Evolutionary conservation across 2,888 invertebrate genomes (phyloP).

Genomic region (Heterodera filipjevi): DNA sequence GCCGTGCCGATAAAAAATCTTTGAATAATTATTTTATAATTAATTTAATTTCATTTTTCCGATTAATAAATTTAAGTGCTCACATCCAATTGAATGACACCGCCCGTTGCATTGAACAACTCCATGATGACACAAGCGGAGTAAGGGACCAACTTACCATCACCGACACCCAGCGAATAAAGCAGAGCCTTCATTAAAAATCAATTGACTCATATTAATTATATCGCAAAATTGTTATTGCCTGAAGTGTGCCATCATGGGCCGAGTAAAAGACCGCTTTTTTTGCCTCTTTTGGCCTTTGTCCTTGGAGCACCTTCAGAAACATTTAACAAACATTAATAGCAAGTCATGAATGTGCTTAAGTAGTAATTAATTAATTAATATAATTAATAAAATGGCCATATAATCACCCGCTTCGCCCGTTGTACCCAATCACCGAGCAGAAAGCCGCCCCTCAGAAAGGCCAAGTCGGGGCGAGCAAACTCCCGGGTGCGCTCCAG

Average conservation of each 20-base stretch:
- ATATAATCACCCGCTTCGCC: constrained; percentile 43
- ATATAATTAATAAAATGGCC: not conserved
- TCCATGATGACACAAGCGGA: constrained; percentile 54
- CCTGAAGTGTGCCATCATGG: constrained; percentile 55
- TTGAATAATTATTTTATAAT: no score
- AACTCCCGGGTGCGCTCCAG: constrained; percentile 34
- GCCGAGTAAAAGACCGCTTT: constrained; percentile 32
- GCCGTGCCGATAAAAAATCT: constrained; percentile 17
- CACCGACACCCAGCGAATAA: constrained; percentile 45
- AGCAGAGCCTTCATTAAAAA: constrained; percentile 39
- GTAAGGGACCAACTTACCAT: constrained; percentile 52
- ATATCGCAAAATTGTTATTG: not conserved
- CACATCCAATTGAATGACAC: constrained; percentile 28
- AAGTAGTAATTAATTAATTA: not conserved
- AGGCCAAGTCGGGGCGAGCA: constrained; percentile 27
- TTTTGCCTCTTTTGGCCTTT: constrained; percentile 20
- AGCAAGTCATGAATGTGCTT: no score
- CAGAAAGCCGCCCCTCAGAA: constrained; percentile 48
- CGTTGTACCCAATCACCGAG: constrained; percentile 50
- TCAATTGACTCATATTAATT: constrained; percentile 33
- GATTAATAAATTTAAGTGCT: not conserved
- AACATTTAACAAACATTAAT: not conserved
- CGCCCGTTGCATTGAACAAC: constrained; percentile 39
- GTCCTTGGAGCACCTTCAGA: constrained; percentile 36
- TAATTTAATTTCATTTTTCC: not conserved